phyloP scores from a whole-genome alignment of 2,888 invertebrate genomes.

The Parnassius mnemosyne region DNA sequence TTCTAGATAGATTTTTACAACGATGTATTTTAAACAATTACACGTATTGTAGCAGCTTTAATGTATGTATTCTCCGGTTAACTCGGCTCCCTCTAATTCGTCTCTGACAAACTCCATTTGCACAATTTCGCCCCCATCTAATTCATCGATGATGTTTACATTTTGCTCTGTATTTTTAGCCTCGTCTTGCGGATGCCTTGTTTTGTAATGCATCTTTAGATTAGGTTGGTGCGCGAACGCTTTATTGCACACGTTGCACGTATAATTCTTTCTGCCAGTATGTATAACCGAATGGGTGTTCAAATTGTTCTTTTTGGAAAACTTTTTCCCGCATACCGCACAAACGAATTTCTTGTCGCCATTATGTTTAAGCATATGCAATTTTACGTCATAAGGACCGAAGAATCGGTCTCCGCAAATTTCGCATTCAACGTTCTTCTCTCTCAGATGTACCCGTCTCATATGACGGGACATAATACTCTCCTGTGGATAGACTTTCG shows the following conservation, averaged over 20 bases:
- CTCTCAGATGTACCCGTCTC: constrained; percentile 78
- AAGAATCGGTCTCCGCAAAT: constrained; percentile 72
- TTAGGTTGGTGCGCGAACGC: constrained; percentile 70
- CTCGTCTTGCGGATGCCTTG: constrained; percentile 45
- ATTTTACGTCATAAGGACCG: constrained; percentile 64
- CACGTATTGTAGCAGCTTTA: background rate
- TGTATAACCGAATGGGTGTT: constrained; percentile 81
- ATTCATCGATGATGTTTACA: constrained; percentile 36
- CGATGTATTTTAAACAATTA: too few species aligned
- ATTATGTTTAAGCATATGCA: constrained; percentile 78
- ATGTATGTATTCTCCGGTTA: constrained; percentile 30
- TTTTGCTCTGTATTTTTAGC: constrained; percentile 28
- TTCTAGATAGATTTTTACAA: too few species aligned
- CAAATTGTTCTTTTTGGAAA: constrained; percentile 81
- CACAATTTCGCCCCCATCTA: constrained; percentile 47
- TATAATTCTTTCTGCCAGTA: constrained; percentile 71
- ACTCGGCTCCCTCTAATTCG: constrained; percentile 47
- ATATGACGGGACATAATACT: constrained; percentile 82
- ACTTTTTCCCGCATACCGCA: constrained; percentile 80
- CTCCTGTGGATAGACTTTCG: constrained; percentile 73
- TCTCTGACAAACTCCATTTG: constrained; percentile 57
- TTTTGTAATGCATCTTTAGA: constrained; percentile 55
- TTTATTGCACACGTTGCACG: constrained; percentile 77
- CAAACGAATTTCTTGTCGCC: constrained; percentile 80
- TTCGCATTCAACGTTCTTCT: constrained; percentile 71